Evolutionary conservation across 2,888 invertebrate genomes (phyloP), one percentile per base, ranked within the genome.

Genomic region (Exocentrus adspersus): DNA sequence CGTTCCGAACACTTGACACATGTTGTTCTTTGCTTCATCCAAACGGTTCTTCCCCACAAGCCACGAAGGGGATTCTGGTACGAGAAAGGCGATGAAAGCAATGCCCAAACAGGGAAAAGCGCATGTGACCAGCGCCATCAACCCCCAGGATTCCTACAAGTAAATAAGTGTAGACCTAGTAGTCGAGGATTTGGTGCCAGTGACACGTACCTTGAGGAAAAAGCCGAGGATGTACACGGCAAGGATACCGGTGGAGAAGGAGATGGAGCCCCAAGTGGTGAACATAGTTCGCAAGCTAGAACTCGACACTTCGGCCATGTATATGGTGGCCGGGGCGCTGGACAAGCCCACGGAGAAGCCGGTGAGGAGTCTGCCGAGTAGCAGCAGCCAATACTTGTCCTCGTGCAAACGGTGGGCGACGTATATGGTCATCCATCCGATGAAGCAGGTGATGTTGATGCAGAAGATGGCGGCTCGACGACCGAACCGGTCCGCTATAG

Each of bases 1-100:
- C 1, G 82, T 72, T 0, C 83, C 84, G 45, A 81, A 83, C 37
- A 86, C 82, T 64, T 76, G 78, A 61, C 82, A 81, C 72, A 85
- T 75, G 45, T 77, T 79, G 17, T 62, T 69, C 54, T 82, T 78
- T 0, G 87, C 87, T 71, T 86, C 86, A 2, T 83, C 82, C 10
- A 81, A 68, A 6, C 84, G 80, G 52, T 84, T 84, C 59, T 81
- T 82, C 21, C 83, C 80, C 0, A 84, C 78, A 12, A 87, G 75
- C 87, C 87, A 87, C 2, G 84, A 74, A 0, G 87, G 87, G 12
- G 86, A 86, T 77, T 87, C 87, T 0, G 87, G 85, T 16, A 87
- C 77, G 21, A 84, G 71, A 30, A 82, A 75, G 2, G 81, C 69
- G 2, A 82, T 79, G 45, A 84, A 67, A 1, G 82, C 65, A 42